Base-by-base conservation (phyloP, 2,113 vertebrate genomes). In the Eulacestoma nigropectus region DNA sequence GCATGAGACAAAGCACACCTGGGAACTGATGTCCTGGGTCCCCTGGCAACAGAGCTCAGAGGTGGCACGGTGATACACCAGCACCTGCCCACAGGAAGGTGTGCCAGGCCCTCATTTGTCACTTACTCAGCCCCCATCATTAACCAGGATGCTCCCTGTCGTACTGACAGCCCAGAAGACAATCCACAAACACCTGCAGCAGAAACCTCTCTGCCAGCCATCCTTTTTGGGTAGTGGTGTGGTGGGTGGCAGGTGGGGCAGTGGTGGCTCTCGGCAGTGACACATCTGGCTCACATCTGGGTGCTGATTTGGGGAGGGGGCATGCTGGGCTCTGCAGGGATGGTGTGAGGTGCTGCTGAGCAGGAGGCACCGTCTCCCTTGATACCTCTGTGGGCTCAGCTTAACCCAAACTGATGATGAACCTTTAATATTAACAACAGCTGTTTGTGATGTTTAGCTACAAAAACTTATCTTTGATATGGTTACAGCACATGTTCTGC, bases 31-130 rank as follows among this genome's bases (percentile, higher is more conserved):
- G 37, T 84, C 35, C 19, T 10, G 41, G 55, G 44, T 62, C 3
- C 65, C 70, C 27, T 5, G 2, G 11, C 16, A 47, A 84, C 56
- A 15, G 3, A 0, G 17, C 65, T 46, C 18, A 4, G 46, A 20
- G 11, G 39, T 10, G 29, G 13, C 19, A 1, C 4, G 0, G 52
- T 53, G 82, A 3, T 3, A 5, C 23, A 25, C 9, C 14, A 2
- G 39, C 25, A 25, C 35, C 57, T 39, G 79, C 60, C 60, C 56
- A 11, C 16, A 13, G 90, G 16, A 67, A 10, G 9, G 15, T 32
- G 10, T 68, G 74, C 60, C 67, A n/a, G 7, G 35, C 41, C 2
- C 53, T 67, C 35, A 1, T 37, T 26, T 46, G 30, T 18, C 67
- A 25, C 42, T 75, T 29, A 3, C 0, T 68, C 68, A 60, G 80